A percentile compares a stretch with the other conserved stretches of the same genome.
phyloP scores from a whole-genome alignment of 2,797 vertebrate genomes.

The Poecilia velifera region DNA sequence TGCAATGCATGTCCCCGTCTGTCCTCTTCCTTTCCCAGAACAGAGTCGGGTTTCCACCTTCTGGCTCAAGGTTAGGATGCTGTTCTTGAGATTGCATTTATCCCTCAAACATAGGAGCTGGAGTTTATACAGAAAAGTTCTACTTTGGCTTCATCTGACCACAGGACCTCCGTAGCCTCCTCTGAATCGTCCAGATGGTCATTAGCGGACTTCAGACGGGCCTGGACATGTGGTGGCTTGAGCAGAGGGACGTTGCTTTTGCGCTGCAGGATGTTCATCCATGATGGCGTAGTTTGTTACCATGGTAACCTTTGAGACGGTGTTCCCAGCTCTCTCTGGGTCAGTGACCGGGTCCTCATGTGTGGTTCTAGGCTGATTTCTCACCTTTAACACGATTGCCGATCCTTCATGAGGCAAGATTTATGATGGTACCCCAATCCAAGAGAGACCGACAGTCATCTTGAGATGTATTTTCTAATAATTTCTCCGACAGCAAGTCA shows the following conservation, averaged over 20 bases:
- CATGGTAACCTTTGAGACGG: neutral
- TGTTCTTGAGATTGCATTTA: neutral
- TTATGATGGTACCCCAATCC: neutral
- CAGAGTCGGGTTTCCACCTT: neutral
- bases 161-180: neutral
- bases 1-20: neutral
- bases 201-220: neutral
- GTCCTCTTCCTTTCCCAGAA: neutral
- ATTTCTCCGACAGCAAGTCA: too few relatives aligned
- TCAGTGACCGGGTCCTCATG: neutral
- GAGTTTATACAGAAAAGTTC: neutral
- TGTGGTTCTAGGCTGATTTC: neutral
- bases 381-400: neutral
- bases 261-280: neutral
- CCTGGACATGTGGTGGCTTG: neutral
- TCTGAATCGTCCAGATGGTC: neutral
- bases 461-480: neutral
- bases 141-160: neutral
- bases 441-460: neutral
- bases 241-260: neutral
- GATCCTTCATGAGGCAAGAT: neutral
- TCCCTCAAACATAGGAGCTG: neutral
- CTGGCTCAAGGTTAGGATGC: neutral
- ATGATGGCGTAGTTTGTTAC: neutral
- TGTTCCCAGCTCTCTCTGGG: neutral